A percentile compares a stretch with the other conserved stretches of the same genome.
phyloP scores from a whole-genome alignment of 2,888 invertebrate genomes.

The Amblyjoppa proteus region DNA sequence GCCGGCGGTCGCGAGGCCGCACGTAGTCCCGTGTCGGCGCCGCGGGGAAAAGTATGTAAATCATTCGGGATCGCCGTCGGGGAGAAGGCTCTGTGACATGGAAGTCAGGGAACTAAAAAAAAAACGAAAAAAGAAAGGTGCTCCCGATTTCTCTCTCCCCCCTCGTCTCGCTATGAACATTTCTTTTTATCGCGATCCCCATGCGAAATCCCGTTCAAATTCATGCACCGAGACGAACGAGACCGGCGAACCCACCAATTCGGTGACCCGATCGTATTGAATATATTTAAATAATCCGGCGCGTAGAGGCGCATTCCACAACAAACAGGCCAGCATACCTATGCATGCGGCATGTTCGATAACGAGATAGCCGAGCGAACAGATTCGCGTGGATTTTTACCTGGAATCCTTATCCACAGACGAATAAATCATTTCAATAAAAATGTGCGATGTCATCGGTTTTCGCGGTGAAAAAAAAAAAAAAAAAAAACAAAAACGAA shows the following conservation, averaged over 20 bases:
- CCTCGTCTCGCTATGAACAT: neutral
- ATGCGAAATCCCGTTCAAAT: constrained; percentile 25
- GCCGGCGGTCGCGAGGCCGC: constrained; percentile 17
- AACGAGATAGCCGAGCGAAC: neutral
- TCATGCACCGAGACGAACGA: constrained; percentile 32
- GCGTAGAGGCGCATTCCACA: neutral
- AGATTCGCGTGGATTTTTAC: neutral
- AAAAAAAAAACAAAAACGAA: too few species aligned
- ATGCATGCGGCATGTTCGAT: neutral
- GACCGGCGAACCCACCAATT: constrained; percentile 32
- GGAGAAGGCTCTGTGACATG: constrained; percentile 25
- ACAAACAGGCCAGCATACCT: neutral
- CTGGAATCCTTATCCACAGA: neutral
- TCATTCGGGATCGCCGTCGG: constrained; percentile 34
- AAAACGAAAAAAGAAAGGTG: neutral
- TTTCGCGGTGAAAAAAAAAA: neutral
- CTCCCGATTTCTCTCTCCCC: neutral
- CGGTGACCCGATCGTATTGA: constrained; percentile 34
- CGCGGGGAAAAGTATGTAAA: constrained; percentile 36
- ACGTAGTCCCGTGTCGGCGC: constrained; percentile 1
- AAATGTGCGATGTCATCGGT: neutral
- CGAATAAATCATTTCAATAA: neutral
- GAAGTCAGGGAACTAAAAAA: neutral
- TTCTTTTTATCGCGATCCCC: constrained; percentile 27
- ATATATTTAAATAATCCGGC: constrained; percentile 40